Percentiles rank a stretch among this genome's conserved stretches.
Conservation (phyloP, 2,888 invertebrate species). For the Incurvaria masculella region DNA sequence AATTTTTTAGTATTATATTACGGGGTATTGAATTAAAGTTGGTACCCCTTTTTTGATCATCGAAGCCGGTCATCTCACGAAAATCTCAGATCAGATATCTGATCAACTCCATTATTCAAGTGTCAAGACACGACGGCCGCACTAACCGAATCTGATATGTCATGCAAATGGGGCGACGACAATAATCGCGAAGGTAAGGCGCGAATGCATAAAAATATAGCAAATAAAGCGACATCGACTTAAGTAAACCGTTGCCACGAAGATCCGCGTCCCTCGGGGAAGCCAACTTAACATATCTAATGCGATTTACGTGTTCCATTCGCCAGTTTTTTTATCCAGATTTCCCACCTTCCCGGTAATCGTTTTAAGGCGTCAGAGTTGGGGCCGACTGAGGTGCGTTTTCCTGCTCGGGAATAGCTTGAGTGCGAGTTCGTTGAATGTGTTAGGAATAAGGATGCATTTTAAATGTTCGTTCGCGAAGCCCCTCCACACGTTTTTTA, state of each 20-base stretch:
- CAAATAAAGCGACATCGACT: not conserved
- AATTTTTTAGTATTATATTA: too few relatives aligned
- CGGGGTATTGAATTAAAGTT: too few relatives aligned
- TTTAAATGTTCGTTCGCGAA: too few relatives aligned
- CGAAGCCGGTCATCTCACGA: too few relatives aligned
- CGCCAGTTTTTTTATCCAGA: not conserved
- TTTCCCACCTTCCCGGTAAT: not conserved
- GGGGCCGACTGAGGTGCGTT: too few relatives aligned
- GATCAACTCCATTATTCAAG: too few relatives aligned
- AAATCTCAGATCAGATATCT: too few relatives aligned
- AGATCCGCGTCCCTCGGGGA: constrained; percentile 24
- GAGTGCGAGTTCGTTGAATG: too few relatives aligned
- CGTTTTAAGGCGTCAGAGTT: not conserved
- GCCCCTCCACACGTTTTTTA: too few relatives aligned
- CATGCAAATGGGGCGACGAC: not conserved
- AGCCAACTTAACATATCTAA: constrained; percentile 49
- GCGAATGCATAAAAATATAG: not conserved
- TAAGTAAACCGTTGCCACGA: not conserved
- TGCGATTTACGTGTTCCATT: constrained; percentile 48
- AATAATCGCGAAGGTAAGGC: not conserved
- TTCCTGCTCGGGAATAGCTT: too few relatives aligned
- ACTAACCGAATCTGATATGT: not conserved
- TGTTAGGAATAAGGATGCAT: too few relatives aligned
- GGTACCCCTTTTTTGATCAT: too few relatives aligned
- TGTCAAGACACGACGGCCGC: not conserved